These are phyloP conservation scores for Psettodes erumei DNA, from an alignment of 2,113 vertebrate genomes.

Conservation along the genomic window DNA sequence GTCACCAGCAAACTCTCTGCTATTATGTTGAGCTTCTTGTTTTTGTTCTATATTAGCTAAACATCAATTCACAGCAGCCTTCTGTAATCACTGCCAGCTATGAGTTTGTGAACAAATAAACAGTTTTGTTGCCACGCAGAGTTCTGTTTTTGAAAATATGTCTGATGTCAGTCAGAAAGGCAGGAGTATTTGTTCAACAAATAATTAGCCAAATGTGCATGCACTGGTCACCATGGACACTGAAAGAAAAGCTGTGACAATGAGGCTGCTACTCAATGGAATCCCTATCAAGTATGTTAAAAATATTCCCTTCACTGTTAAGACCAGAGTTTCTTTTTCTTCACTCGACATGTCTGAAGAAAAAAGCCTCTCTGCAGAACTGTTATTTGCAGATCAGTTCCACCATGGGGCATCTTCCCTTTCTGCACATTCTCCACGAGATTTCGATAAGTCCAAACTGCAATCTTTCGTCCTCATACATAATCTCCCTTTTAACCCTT, in stretches of 20 bases:
- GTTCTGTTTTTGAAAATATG: constrained; percentile 89
- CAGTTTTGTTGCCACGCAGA: constrained; percentile 81
- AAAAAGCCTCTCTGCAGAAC: constrained; percentile 35
- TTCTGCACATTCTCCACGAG: constrained; percentile 15
- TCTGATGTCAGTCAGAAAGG: constrained; percentile 90
- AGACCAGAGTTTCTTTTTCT: neutral
- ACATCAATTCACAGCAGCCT: constrained; percentile 87
- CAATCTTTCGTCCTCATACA: constrained; percentile 20
- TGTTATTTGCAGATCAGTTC: constrained; percentile 55
- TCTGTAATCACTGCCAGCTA: constrained; percentile 85
- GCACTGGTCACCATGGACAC: constrained; percentile 52
- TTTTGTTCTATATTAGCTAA: constrained; percentile 89
- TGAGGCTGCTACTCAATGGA: neutral
- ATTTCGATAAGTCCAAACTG: constrained; percentile 34
- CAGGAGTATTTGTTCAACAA: constrained; percentile 67
- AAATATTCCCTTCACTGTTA: constrained; percentile 29
- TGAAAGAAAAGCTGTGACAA: constrained; percentile 65
- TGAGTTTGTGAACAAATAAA: constrained; percentile 92
- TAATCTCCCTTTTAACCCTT: constrained; percentile 55
- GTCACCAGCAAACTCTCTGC: constrained; percentile 84
- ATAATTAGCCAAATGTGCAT: constrained; percentile 22
- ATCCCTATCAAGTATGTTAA: constrained; percentile 28
- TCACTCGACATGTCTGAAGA: constrained; percentile 1
- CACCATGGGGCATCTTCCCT: constrained; percentile 40
- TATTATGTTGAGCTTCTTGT: constrained; percentile 86